Base-by-base conservation (phyloP, 2,888 invertebrate species). In the Lasioglossum marginatum region DNA sequence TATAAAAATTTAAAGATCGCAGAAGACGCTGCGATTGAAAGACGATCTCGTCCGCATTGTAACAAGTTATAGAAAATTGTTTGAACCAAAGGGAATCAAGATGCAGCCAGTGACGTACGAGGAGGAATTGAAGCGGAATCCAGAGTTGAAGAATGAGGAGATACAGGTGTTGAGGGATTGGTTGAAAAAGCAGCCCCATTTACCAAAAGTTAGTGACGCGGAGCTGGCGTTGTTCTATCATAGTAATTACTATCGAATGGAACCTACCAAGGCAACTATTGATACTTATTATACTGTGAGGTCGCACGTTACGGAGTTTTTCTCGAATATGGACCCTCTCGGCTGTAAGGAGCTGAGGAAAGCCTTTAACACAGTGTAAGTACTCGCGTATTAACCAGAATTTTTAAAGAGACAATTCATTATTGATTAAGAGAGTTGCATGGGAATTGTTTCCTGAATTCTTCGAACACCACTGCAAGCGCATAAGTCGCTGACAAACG, bases 281-380 rank as follows among this genome's bases (percentile, higher is more conserved):
- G 97, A 98, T 91, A 96, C 96, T 0, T 97, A 97, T 94, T 97
- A 96, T 91, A 97, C 97, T 0, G 95, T 97, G 8, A 96, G 96
- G 90, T 97, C 97, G 0, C 96, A 97, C 86, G 97, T 97, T 91
- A 96, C 96, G 0, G 93, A 93, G 63, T 92, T 93, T 70, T 93
- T 93, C 63, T 60, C 72, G 4, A 87, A 89, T 48, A 79, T 97
- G 85, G 96, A 96, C 88, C 94, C 96, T 1, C 95, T 96, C 0
- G 95, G 96, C 10, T 70, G 82, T 0, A 94, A 96, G 12, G 96
- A 96, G 52, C 89, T 96, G 5, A 95, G 95, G 48, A 93, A 95
- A 57, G 94, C 95, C 4, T 95, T 96, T 88, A 95, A 96, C 60
- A 95, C 95, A 34, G 93, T 96, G 97, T 97, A 95, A 92, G 91